Base-by-base conservation (phyloP, 2,797 vertebrate species). In the Poeciliopsis paucimaculata region DNA sequence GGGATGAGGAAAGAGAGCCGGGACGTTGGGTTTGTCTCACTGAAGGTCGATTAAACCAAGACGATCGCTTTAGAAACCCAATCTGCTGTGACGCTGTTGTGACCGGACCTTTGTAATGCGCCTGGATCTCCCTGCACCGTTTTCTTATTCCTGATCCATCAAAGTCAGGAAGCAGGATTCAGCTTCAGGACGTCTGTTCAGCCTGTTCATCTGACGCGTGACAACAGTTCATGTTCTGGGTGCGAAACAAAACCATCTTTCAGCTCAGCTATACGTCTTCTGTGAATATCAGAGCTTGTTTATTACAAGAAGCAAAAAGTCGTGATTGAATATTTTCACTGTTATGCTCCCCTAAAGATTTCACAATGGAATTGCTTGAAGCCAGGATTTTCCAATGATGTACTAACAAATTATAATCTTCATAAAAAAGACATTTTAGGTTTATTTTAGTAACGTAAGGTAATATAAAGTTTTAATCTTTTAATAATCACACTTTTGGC, bases 41-140 rank as follows among this genome's bases (percentile, higher is more conserved):
- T 82, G 75, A 86, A 88, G 87, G 89, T 90, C 87, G 20, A 55
- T 87, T 64, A 75, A 53, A 77, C 64, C 23, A 46, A 8, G 66
- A 64, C 16, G 34, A 47, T 57, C 41, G 34, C 45, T 34, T 26
- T 36, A n/a, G 31, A 49, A 5, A 55, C 15, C 26, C 28, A 18
- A 47, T n/a, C 68, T 46, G 26, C 12, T 28, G 41, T 16, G 41
- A 45, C 13, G 0, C 28, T 71, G 26, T 18, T 4, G 2, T 16
- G 43, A 71, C 28, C 13, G 7, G 26, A 71, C 68, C 26, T n/a
- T 45, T 45, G 11, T 13, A 41, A 41, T 20, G 20, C 10, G 41
- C 41, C 45, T 28, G 26, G 41, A 28, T 45, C n/a, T 71, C 12
- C 23, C n/a, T 6, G 3, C 68, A 45, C 41, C 3, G 12, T 45